phyloP scores from a whole-genome alignment of 2,797 vertebrate genomes.

The Esox masquinongy region DNA sequence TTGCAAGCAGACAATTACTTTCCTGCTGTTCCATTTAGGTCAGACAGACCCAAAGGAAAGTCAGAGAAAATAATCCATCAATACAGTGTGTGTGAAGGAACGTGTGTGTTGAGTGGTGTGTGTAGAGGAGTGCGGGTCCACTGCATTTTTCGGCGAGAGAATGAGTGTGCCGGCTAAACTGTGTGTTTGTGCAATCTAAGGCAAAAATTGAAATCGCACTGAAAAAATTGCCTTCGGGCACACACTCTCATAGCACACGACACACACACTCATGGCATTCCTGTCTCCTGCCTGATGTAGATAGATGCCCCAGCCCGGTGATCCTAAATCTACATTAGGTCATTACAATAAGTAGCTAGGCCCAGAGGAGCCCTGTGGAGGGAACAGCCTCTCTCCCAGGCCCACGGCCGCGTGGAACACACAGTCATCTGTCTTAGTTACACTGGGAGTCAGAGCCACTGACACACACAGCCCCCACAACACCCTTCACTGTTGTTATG shows the following conservation, averaged over 20 bases:
- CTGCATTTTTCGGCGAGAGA: neutral
- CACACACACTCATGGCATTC: constrained; percentile 31
- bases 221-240: constrained; percentile 2
- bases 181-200: constrained; percentile 2
- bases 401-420: constrained; percentile 44
- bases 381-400: constrained; percentile 64
- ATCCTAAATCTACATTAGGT: constrained; percentile 76
- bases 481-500: constrained; percentile 62
- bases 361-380: constrained; percentile 33
- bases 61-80: neutral
- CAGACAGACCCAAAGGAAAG: neutral
- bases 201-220: neutral
- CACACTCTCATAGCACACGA: constrained; percentile 30
- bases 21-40: neutral
- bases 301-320: constrained; percentile 66
- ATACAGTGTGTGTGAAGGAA: neutral
- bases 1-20: neutral
- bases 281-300: constrained; percentile 63
- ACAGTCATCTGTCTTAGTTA: neutral
- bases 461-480: constrained; percentile 44
- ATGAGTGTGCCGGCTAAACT: neutral
- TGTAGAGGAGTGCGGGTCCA: neutral
- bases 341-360: constrained; percentile 68
- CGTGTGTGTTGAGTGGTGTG: neutral
- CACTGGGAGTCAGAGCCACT: neutral